A percentile compares a stretch with the other conserved stretches of the same genome.
Evolutionary conservation across 2,113 vertebrate genomes (phyloP).

Genomic region (Cyphomyrus plagiostoma): DNA sequence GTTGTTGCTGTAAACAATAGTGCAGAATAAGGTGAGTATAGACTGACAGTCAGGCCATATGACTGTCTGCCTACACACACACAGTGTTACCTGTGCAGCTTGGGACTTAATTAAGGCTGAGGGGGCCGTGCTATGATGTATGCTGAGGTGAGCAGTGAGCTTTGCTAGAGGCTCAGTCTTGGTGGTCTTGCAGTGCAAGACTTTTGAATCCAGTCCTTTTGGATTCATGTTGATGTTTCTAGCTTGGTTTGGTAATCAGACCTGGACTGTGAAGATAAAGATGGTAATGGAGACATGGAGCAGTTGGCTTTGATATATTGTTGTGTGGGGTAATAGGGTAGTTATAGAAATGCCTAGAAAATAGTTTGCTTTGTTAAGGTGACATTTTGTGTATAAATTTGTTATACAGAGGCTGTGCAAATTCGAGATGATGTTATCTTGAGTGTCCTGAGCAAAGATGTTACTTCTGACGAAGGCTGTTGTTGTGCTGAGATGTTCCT

Average conservation of each 20-base stretch:
- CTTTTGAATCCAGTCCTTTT: neutral
- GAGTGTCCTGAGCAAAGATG: neutral
- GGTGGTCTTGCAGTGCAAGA: neutral
- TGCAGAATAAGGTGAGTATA: neutral
- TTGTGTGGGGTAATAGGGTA: neutral
- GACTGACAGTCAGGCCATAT: neutral
- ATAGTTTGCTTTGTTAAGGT: neutral
- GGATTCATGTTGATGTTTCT: neutral
- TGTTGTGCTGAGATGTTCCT: neutral
- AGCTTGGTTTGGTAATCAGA: neutral
- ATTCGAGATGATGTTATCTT: neutral
- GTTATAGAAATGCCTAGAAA: neutral
- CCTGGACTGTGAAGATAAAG: neutral
- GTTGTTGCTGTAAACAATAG: neutral
- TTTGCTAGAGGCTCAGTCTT: neutral
- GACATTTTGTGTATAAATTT: neutral
- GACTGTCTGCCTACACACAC: neutral
- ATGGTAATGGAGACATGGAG: neutral
- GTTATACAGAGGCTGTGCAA: neutral
- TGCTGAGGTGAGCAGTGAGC: neutral
- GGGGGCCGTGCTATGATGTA: neutral
- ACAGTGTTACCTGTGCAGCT: neutral
- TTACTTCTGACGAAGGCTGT: neutral
- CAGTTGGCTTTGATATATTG: neutral
- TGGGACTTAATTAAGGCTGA: neutral